phyloP scores from a whole-genome alignment of 2,888 invertebrate genomes.

The Spialia ferax region DNA sequence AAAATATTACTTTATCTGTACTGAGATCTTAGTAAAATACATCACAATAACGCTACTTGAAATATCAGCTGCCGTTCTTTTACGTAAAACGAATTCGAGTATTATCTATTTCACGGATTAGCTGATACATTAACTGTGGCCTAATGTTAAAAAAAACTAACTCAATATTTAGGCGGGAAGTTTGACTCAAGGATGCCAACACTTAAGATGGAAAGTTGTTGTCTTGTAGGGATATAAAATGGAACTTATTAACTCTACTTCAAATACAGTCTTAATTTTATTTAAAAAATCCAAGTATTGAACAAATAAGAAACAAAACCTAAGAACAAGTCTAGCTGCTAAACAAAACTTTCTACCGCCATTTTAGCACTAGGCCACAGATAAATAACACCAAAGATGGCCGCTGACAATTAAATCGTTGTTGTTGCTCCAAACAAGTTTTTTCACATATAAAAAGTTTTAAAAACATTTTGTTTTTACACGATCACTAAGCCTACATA shows the following conservation, averaged over 20 bases:
- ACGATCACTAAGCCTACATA: constrained; percentile 65
- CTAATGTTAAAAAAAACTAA: constrained; percentile 52
- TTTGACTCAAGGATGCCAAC: not conserved
- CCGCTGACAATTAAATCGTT: constrained; percentile 48
- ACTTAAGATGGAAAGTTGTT: not conserved
- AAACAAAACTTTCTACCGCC: too few species aligned
- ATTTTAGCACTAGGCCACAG: constrained; percentile 29
- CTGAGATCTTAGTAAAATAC: constrained; percentile 81
- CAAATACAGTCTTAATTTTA: too few species aligned
- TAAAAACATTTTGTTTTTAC: constrained; percentile 54
- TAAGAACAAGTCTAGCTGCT: too few species aligned
- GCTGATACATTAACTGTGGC: constrained; percentile 57
- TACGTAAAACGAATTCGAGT: constrained; percentile 29
- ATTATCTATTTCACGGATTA: constrained; percentile 48
- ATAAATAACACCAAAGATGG: constrained; percentile 26
- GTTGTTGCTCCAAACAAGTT: constrained; percentile 25
- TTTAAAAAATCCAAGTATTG: too few species aligned
- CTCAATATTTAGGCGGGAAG: not conserved
- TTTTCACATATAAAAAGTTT: constrained; percentile 66
- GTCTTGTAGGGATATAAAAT: too few species aligned
- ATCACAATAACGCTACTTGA: constrained; percentile 64
- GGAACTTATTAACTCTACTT: too few species aligned
- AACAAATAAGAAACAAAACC: too few species aligned
- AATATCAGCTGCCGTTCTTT: constrained; percentile 18
- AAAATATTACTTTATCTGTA: constrained; percentile 62